Evolutionary conservation across 2,797 vertebrate genomes (phyloP), one percentile per base, ranked within the genome.

Genomic region (Sardinella longiceps): DNA sequence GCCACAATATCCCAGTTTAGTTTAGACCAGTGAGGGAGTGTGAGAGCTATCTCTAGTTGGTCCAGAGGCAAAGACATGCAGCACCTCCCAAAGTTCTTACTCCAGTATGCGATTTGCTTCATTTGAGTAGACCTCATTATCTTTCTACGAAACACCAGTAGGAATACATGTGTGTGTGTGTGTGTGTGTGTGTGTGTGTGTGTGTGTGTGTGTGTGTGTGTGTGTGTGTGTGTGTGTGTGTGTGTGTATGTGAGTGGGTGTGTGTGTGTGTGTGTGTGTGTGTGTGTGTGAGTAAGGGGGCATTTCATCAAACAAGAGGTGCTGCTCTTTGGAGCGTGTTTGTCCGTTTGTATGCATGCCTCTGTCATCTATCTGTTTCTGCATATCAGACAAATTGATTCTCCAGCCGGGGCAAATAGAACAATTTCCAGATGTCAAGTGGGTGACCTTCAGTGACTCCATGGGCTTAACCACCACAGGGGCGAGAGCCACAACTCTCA

Each of bases 251-350:
- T 82, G 30, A 28, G 23, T 82, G 28, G 50, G 12, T 39, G 33
- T 66, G 50, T 9, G 51, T n/a, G n/a, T n/a, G n/a, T n/a, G n/a
- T n/a, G n/a, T n/a, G n/a, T n/a, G n/a, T n/a, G n/a, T n/a, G n/a
- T n/a, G n/a, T n/a, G n/a, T n/a, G n/a, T n/a, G n/a, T n/a, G n/a
- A n/a, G n/a, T n/a, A n/a, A n/a, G n/a, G n/a, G n/a, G n/a, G n/a
- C 70, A 92, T 93, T 93, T 92, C 91, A 94, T 92, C 90, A 87
- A 91, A 92, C 85, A 80, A 84, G 83, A 91, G 91, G 89, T 37
- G 33, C 33, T 77, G 5, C 37, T 18, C 70, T 39, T 39, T 39
- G 66, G 63, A 33, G 63, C 39, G 66, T 39, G 66, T 39, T 11
- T 74, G 33, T 70, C 7, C 18, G 12, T 33, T 28, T 70, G 63